Base-by-base conservation (phyloP, 2,888 invertebrate genomes). In the Eupithecia subfuscata region DNA sequence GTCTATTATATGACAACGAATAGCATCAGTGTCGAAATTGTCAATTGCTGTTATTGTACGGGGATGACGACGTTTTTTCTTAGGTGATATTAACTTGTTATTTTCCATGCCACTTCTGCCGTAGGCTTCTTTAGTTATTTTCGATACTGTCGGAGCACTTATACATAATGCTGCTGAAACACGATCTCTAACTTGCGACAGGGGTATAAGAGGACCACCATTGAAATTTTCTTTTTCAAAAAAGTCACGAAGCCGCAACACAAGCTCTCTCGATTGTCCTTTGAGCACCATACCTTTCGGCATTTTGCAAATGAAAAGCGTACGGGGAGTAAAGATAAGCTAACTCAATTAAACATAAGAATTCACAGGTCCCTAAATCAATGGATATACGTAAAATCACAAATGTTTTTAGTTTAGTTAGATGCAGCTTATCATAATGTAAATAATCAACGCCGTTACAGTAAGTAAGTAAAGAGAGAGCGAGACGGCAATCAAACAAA, bases 121-220 rank as follows among this genome's bases (percentile, higher is more conserved):
- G n/a, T n/a, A 67, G 14, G 30, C 18, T 40, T 67, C 67, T 6
- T 22, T 67, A 5, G 37, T 40, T 34, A 67, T 67, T 37, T n/a
- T 34, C 6, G 67, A 12, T 11, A 67, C 40, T n/a, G 67, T 67
- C 16, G 34, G 4, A 34, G 16, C 18, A n/a, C 37, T n/a, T n/a
- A 67, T 67, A 12, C 40, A 34, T 40, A 67, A 40, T 18, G 67
- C 67, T n/a, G 18, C 67, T 40, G 67, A 34, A 37, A 67, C 67
- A 34, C 67, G 34, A 6, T 67, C 37, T n/a, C 34, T n/a, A 12
- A 40, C 40, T 67, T 40, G 40, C 11, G 34, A 18, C 67, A 67
- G 14, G 11, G 67, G 40, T n/a, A 67, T 34, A n/a, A 67, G 4
- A 12, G 67, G 67, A 34, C 40, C 12, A 5, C 40, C 67, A 67